A percentile compares a stretch with the other conserved stretches of the same genome.
These are phyloP conservation scores for Coreoperca whiteheadi DNA, from an alignment of 2,113 vertebrate genomes.

Conservation along the genomic window DNA sequence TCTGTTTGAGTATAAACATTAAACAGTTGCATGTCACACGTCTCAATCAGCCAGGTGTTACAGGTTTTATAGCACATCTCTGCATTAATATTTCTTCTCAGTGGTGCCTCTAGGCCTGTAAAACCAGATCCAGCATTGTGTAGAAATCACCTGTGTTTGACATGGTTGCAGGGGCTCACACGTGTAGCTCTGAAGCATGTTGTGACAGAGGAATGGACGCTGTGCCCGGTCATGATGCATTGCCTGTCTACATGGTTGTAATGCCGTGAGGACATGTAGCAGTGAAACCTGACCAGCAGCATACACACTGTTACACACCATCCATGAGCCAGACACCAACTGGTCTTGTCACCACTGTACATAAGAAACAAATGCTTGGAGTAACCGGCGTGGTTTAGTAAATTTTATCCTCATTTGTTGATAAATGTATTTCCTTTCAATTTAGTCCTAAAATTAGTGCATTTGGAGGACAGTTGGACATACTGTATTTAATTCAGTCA, in stretches of 20 bases:
- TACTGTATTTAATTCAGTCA: neutral
- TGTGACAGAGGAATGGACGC: slow-evolving; percentile 53
- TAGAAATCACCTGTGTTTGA: slow-evolving; percentile 17
- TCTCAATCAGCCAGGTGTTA: neutral
- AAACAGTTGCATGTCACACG: neutral
- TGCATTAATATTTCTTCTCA: slow-evolving; percentile 9
- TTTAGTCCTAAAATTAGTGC: neutral
- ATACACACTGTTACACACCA: slow-evolving; percentile 55
- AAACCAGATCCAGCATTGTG: neutral
- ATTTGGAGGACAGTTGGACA: neutral
- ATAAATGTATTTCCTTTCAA: slow-evolving; percentile 19
- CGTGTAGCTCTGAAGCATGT: slow-evolving; percentile 56
- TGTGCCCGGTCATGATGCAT: slow-evolving; percentile 41
- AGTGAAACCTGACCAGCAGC: slow-evolving; percentile 69
- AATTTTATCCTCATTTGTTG: slow-evolving; percentile 7
- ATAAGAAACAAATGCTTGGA: slow-evolving; percentile 40
- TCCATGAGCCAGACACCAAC: slow-evolving; percentile 60
- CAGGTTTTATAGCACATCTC: neutral
- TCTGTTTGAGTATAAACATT: neutral
- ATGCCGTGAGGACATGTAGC: slow-evolving; percentile 56
- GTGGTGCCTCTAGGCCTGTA: neutral
- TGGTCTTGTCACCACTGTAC: slow-evolving; percentile 66
- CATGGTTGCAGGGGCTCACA: slow-evolving; percentile 28
- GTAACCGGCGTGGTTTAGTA: slow-evolving; percentile 8
- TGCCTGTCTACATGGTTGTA: slow-evolving; percentile 54